phyloP scores from a whole-genome alignment of 2,888 invertebrate genomes.

The Drosophila pseudotalamancana region DNA sequence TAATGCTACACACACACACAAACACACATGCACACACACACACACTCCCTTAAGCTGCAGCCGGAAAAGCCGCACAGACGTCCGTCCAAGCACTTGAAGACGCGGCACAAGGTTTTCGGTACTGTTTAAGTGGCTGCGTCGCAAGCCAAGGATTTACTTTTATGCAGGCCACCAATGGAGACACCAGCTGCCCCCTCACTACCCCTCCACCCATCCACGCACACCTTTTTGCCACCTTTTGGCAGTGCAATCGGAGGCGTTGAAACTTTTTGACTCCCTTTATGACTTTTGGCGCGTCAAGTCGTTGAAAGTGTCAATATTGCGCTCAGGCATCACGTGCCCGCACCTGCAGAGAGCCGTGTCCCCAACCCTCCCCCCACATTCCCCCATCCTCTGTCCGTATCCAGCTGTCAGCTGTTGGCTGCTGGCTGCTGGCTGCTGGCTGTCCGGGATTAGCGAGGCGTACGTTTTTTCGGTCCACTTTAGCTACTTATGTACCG shows the following conservation, averaged over 20 bases:
- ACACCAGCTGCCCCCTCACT: too few relatives aligned
- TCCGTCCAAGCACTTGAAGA: conserved; percentile 67
- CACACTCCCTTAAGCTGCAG: conserved; percentile 9
- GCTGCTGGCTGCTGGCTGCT: conserved; percentile 11
- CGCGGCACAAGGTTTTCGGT: conserved; percentile 53
- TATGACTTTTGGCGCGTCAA: conserved; percentile 79
- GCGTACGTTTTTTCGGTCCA: conserved; percentile 57
- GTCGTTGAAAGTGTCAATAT: conserved; percentile 81
- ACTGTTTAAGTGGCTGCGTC: conserved; percentile 79
- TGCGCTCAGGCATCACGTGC: conserved; percentile 79
- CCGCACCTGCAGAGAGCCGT: conserved; percentile 47
- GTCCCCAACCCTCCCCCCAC: not conserved
- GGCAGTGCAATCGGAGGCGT: conserved; percentile 49
- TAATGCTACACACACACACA: conserved; percentile 64
- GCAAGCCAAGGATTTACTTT: conserved; percentile 80
- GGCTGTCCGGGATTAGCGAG: conserved; percentile 68
- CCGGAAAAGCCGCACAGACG: conserved; percentile 42
- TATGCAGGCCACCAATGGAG: conserved; percentile 54
- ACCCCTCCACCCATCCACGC: not conserved
- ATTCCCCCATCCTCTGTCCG: conserved; percentile 4
- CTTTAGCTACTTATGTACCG: conserved; percentile 65
- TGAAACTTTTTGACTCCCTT: conserved; percentile 68
- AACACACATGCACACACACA: conserved; percentile 46
- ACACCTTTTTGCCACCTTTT: not conserved
- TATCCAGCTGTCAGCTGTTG: conserved; percentile 60